A percentile compares a stretch with the other conserved stretches of the same genome.
These are phyloP conservation scores for Lucilia sericata DNA, from an alignment of 1,140 invertebrate genomes.

Conservation along the genomic window DNA sequence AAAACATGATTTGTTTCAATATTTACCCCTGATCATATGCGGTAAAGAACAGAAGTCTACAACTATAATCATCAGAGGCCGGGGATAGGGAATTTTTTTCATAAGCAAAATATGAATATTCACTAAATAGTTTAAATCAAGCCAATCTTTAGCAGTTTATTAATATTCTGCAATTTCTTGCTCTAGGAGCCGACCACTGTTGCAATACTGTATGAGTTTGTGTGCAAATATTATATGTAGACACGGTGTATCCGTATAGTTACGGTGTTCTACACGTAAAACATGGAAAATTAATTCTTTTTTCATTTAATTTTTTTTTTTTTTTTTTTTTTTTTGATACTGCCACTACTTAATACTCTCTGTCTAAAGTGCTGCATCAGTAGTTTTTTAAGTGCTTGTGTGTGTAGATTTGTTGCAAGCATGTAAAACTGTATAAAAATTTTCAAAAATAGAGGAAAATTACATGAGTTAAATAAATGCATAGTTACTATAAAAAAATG, in stretches of 20 bases:
- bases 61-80: no score
- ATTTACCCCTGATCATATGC: background rate
- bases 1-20: slow-evolving; percentile 19
- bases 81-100: no score
- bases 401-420: background rate
- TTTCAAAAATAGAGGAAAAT: background rate
- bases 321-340: background rate
- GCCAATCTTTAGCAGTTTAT: no score
- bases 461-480: background rate
- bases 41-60: no score
- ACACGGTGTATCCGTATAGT: background rate
- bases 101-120: no score
- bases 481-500: background rate
- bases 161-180: no score
- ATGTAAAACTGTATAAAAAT: background rate
- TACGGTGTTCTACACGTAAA: background rate
- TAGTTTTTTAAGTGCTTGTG: slow-evolving; percentile 19
- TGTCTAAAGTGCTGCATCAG: slow-evolving; percentile 13
- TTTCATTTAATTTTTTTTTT: background rate
- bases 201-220: no score
- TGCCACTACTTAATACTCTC: slow-evolving; percentile 1
- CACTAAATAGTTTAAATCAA: no score
- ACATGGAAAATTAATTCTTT: slow-evolving; percentile 11
- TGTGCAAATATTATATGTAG: background rate
- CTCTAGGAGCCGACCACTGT: no score